Percentiles rank a stretch among this genome's conserved stretches.
Evolutionary conservation across 2,797 vertebrate genomes (phyloP).

Genomic region (Anomalospiza imberbis): DNA sequence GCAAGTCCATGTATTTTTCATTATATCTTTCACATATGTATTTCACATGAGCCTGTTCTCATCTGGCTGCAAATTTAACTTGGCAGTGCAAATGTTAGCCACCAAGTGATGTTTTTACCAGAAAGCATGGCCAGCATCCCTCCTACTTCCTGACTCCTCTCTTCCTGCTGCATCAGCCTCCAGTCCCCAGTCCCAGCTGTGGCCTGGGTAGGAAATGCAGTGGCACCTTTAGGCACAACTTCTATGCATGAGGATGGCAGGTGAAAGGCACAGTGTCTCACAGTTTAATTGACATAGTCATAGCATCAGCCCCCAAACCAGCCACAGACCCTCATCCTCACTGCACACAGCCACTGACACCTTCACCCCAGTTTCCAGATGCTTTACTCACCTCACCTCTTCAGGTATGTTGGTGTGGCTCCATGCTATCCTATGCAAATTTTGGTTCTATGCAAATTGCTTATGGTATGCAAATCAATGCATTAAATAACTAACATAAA

Average conservation of each 20-base stretch:
- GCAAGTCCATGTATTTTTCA: conserved; percentile 27
- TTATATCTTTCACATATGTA: conserved; percentile 1
- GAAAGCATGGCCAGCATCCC: background rate
- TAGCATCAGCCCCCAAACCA: background rate
- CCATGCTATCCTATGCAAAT: background rate
- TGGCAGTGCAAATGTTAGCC: background rate
- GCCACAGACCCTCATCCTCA: background rate
- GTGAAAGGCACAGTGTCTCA: background rate
- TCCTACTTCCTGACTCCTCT: background rate
- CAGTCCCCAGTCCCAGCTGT: background rate
- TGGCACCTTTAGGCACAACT: background rate
- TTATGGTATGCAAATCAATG: conserved; percentile 43
- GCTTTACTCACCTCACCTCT: background rate
- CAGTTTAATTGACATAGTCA: background rate
- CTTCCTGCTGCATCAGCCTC: background rate
- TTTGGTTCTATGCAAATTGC: background rate
- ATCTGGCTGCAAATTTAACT: conserved; percentile 23
- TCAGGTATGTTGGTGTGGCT: background rate
- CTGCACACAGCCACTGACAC: background rate
- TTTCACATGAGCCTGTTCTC: conserved; percentile 15
- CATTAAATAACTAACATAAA: conserved; percentile 52
- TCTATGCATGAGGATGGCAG: background rate
- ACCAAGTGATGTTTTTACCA: background rate
- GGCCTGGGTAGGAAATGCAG: background rate
- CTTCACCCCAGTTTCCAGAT: background rate